Evolutionary conservation across 2,888 invertebrate species (phyloP).

Genomic region (Clivina fossor): DNA sequence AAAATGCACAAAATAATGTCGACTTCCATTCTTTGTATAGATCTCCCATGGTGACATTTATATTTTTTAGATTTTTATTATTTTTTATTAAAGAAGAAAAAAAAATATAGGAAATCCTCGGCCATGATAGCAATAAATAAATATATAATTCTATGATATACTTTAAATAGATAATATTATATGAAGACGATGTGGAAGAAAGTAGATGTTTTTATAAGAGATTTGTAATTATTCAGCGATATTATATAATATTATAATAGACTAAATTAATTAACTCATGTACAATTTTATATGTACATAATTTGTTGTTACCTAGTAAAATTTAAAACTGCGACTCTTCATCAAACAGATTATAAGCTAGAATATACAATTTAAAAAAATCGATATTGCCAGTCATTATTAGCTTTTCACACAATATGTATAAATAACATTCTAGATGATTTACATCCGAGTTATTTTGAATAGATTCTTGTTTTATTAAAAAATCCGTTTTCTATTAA

Average conservation of each 20-base stretch:
- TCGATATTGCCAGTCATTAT: no score
- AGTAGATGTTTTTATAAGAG: conserved; percentile 39
- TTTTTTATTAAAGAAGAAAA: conserved; percentile 39
- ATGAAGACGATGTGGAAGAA: conserved; percentile 32
- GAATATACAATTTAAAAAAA: no score
- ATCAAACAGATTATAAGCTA: no score
- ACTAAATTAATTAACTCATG: no score
- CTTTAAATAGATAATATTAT: conserved; percentile 33
- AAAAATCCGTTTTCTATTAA: no score
- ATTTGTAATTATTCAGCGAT: conserved; percentile 31
- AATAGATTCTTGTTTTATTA: no score
- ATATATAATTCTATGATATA: conserved; percentile 41
- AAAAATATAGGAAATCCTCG: conserved; percentile 42
- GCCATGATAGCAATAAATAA: conserved; percentile 52
- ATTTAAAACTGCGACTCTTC: conserved; percentile 12
- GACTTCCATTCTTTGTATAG: conserved; percentile 49
- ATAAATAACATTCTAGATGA: no score
- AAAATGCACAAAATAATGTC: conserved; percentile 49
- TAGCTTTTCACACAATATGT: no score
- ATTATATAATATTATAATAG: conserved; percentile 11
- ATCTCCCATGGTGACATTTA: conserved; percentile 35
- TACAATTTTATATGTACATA: conserved; percentile 22
- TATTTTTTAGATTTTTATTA: conserved; percentile 39
- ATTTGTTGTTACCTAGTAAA: conserved; percentile 13
- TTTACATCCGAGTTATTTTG: no score